Conservation (phyloP, 2,113 vertebrate genomes). For the Ascaphus truei region DNA sequence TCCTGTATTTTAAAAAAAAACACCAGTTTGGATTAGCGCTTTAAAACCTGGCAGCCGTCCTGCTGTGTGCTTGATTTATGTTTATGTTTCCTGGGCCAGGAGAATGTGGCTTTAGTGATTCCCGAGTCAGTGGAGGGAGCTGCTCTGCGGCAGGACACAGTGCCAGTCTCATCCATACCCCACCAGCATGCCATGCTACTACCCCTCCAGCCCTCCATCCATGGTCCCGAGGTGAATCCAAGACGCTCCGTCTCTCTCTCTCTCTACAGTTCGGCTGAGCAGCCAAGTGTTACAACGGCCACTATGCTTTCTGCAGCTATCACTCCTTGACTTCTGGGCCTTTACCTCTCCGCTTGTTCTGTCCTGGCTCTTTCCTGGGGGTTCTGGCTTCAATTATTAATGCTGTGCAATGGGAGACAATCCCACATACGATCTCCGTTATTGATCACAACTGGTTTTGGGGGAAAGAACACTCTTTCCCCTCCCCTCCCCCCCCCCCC, state of each 20-base stretch:
- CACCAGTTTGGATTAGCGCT: too few relatives aligned
- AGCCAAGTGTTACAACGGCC: too few relatives aligned
- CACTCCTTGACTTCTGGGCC: conserved; percentile 3
- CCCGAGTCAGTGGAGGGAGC: conserved; percentile 47
- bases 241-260: conserved; percentile 9
- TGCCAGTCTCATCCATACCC: conserved; percentile 38
- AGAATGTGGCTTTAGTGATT: conserved; percentile 47
- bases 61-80: conserved; percentile 37
- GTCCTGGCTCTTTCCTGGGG: neutral
- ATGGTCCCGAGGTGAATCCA: conserved; percentile 44
- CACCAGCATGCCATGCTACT: conserved; percentile 34
- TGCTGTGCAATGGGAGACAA: too few relatives aligned
- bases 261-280: neutral
- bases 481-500: too few relatives aligned
- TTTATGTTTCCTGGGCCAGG: conserved; percentile 52
- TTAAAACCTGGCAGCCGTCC: neutral
- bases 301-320: conserved; percentile 27
- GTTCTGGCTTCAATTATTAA: too few relatives aligned
- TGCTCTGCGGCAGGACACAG: conserved; percentile 31
- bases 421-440: too few relatives aligned
- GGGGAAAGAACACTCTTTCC: too few relatives aligned
- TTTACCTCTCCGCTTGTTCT: neutral
- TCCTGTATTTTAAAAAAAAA: too few relatives aligned
- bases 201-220: conserved; percentile 35
- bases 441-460: too few relatives aligned